phyloP scores from a whole-genome alignment of 2,797 vertebrate species.

The Hafferia zeledoni region DNA sequence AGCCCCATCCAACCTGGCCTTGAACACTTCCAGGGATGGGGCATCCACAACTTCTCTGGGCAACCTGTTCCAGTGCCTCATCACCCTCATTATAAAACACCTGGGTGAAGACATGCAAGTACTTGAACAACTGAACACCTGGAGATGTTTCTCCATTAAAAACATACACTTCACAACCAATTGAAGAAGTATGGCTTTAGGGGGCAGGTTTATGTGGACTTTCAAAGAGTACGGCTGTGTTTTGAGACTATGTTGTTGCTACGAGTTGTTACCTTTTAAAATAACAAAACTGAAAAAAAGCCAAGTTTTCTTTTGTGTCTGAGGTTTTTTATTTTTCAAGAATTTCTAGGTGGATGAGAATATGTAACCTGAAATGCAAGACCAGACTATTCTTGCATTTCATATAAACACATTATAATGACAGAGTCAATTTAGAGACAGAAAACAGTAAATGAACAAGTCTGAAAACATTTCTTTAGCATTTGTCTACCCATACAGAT shows the following conservation, averaged over 20 bases:
- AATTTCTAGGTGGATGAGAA: not conserved
- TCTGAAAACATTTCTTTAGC: not conserved
- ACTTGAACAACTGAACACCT: not conserved
- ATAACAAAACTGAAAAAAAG: not conserved
- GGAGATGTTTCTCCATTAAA: not conserved
- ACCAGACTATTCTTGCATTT: not conserved
- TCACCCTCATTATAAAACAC: not conserved
- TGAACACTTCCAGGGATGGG: not conserved
- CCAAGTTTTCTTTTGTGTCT: not conserved
- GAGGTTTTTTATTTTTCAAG: not conserved
- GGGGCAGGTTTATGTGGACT: not conserved
- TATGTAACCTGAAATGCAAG: not conserved
- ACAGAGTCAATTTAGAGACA: not conserved
- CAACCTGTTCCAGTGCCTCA: not conserved
- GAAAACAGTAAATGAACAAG: not conserved
- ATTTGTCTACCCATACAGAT: not conserved
- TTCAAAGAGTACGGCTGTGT: not conserved
- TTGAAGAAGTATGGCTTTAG: not conserved
- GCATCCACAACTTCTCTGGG: not conserved
- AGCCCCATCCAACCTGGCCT: not conserved
- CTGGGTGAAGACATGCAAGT: not conserved
- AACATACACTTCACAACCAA: not conserved
- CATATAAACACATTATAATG: not conserved
- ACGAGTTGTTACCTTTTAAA: not conserved
- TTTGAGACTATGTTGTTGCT: not conserved